A percentile compares a stretch with the other conserved stretches of the same genome.
These are phyloP conservation scores for Podabrus alpinus DNA, from an alignment of 2,888 invertebrate genomes.

Conservation along the genomic window DNA sequence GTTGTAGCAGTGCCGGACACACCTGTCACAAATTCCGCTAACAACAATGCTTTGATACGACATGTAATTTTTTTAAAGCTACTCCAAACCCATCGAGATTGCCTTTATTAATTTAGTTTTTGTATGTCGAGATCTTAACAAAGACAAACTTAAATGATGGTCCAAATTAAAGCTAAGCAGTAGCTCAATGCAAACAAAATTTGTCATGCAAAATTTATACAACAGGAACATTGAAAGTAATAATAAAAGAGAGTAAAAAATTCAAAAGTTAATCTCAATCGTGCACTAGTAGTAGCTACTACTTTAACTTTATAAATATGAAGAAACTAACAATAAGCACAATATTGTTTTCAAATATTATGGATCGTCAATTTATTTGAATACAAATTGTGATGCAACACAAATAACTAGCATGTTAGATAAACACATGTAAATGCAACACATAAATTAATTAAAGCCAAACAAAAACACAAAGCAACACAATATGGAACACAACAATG, in stretches of 20 bases:
- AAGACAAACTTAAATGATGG: conserved; percentile 19
- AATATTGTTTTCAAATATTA: not conserved
- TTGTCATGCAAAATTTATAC: not conserved
- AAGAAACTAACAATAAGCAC: not conserved
- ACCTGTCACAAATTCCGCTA: conserved; percentile 46
- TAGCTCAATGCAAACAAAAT: conserved; percentile 2
- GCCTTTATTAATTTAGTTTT: not conserved
- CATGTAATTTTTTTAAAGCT: not conserved
- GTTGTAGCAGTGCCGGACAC: conserved; percentile 65
- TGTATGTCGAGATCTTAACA: not conserved
- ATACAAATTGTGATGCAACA: conserved; percentile 33
- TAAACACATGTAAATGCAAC: conserved; percentile 31
- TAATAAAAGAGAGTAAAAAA: too few species aligned
- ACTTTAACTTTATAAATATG: not conserved
- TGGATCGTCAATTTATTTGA: conserved; percentile 7
- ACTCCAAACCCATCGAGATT: not conserved
- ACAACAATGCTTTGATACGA: conserved; percentile 26
- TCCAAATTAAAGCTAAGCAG: conserved; percentile 12
- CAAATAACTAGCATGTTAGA: conserved; percentile 34
- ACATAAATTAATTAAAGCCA: conserved; percentile 22
- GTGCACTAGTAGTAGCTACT: not conserved
- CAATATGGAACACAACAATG: conserved; percentile 35
- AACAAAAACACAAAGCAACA: conserved; percentile 19
- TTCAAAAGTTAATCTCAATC: not conserved
- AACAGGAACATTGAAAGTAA: not conserved